A percentile compares a stretch with the other conserved stretches of the same genome.
Conservation (phyloP, 1,140 invertebrate species). For the Latrodectus geometricus region DNA sequence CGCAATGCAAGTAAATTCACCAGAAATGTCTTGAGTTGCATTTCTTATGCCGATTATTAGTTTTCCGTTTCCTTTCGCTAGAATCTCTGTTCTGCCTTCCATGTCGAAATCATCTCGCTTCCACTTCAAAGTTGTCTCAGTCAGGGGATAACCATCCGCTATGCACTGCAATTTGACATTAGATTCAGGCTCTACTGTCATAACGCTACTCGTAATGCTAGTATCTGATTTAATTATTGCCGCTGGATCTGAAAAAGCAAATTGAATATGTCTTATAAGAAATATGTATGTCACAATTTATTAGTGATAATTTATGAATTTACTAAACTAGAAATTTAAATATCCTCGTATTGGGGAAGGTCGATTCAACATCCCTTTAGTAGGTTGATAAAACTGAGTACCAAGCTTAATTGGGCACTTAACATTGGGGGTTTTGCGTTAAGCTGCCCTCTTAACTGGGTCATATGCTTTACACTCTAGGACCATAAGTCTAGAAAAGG, state of each 20-base stretch:
- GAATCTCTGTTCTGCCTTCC: conserved; percentile 63
- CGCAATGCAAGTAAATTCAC: conserved; percentile 89
- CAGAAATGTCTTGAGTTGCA: conserved; percentile 85
- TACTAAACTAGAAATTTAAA: not conserved
- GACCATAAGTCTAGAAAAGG: too few species aligned
- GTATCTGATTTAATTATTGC: conserved; percentile 77
- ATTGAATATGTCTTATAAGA: too few species aligned
- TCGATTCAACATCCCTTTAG: too few species aligned
- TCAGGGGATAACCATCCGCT: conserved; percentile 87
- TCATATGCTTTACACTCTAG: too few species aligned
- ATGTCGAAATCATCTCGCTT: conserved; percentile 70
- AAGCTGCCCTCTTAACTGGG: too few species aligned
- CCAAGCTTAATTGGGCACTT: too few species aligned
- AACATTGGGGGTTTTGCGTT: too few species aligned
- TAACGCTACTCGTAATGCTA: conserved; percentile 73
- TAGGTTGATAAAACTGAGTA: too few species aligned
- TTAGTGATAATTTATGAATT: too few species aligned
- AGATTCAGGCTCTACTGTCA: conserved; percentile 81
- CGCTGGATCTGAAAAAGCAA: conserved; percentile 79
- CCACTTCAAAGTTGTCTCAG: conserved; percentile 88
- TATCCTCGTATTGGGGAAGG: too few species aligned
- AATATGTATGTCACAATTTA: too few species aligned
- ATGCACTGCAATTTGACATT: conserved; percentile 88
- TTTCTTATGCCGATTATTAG: conserved; percentile 84
- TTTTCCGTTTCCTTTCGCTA: not conserved